phyloP scores from a whole-genome alignment of 2,113 vertebrate species.

The Mugil cephalus region DNA sequence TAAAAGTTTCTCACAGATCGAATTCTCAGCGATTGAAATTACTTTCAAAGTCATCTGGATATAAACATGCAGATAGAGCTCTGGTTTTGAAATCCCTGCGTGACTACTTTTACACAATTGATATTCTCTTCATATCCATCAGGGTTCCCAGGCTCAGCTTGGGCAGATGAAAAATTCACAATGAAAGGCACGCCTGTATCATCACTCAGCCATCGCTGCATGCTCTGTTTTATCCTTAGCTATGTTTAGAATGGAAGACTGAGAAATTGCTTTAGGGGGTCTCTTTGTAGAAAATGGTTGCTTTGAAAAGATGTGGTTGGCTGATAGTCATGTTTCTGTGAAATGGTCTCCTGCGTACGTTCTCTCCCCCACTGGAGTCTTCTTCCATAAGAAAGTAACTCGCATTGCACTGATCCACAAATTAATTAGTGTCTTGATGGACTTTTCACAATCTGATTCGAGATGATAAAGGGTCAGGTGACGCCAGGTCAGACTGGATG shows the following conservation, averaged over 20 bases:
- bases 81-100: slow-evolving; percentile 51
- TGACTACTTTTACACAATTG: slow-evolving; percentile 63
- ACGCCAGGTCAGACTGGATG: slow-evolving; percentile 33
- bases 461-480: slow-evolving; percentile 44
- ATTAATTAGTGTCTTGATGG: slow-evolving; percentile 67
- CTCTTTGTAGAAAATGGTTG: slow-evolving; percentile 75
- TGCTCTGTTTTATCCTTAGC: slow-evolving; percentile 72
- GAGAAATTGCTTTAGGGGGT: slow-evolving; percentile 70
- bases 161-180: slow-evolving; percentile 76
- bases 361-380: slow-evolving; percentile 31
- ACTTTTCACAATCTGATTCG: slow-evolving; percentile 60
- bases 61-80: slow-evolving; percentile 57
- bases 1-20: slow-evolving; percentile 28
- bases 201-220: slow-evolving; percentile 66
- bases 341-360: slow-evolving; percentile 33
- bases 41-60: slow-evolving; percentile 59
- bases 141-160: slow-evolving; percentile 57
- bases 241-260: slow-evolving; percentile 76
- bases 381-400: slow-evolving; percentile 51
- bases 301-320: slow-evolving; percentile 73
- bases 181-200: slow-evolving; percentile 68
- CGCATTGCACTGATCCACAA: slow-evolving; percentile 47
- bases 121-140: slow-evolving; percentile 70
- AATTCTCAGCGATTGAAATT: slow-evolving; percentile 37
- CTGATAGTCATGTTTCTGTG: slow-evolving; percentile 64